phyloP scores from a whole-genome alignment of 2,888 invertebrate species.

The Psylliodes chrysocephalus region DNA sequence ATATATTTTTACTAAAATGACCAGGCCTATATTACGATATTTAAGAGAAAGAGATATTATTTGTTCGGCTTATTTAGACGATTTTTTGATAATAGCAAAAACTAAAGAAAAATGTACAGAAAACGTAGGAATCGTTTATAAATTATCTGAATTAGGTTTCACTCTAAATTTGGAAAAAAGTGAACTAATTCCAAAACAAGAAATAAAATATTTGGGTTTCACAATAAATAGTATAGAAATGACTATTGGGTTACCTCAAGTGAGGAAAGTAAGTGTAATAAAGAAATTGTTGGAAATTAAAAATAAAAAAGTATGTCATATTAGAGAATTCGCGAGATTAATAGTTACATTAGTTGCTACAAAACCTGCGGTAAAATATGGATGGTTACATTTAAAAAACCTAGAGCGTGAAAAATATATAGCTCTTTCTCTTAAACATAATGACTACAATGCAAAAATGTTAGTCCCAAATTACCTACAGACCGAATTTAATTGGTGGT shows the following conservation, averaged over 20 bases:
- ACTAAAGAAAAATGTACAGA: neutral
- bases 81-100: conserved; percentile 38
- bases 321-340: conserved; percentile 42
- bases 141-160: conserved; percentile 22
- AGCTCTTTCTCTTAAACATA: neutral
- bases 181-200: conserved; percentile 22
- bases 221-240: conserved; percentile 1
- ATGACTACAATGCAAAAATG: too few relatives aligned
- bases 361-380: conserved; percentile 44
- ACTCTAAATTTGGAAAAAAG: conserved; percentile 31
- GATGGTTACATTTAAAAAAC: conserved; percentile 33
- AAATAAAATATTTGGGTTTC: conserved; percentile 27
- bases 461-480: too few relatives aligned
- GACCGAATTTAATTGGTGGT: too few relatives aligned
- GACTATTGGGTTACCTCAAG: conserved; percentile 16
- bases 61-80: conserved; percentile 43
- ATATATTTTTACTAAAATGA: conserved; percentile 49
- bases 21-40: conserved; percentile 40
- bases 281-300: conserved; percentile 1
- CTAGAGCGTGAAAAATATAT: conserved; percentile 35
- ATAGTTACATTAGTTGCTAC: conserved; percentile 18
- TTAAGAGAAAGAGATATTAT: conserved; percentile 36
- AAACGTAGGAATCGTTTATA: neutral
- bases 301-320: conserved; percentile 32
- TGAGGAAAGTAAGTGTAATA: conserved; percentile 6